Conservation (phyloP, 2,888 invertebrate species). For the Abrostola triplasia region DNA sequence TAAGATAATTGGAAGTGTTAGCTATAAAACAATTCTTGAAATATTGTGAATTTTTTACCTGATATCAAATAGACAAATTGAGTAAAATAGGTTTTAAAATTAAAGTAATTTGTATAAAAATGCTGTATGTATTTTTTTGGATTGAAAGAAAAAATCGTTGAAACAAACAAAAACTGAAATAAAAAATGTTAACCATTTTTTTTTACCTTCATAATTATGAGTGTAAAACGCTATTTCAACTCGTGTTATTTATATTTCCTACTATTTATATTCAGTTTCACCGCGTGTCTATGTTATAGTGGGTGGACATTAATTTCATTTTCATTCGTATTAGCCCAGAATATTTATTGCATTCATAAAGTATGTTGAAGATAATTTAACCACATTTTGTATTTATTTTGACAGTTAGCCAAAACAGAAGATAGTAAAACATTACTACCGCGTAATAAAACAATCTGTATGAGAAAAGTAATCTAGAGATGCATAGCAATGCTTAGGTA, state of each 20-base stretch:
- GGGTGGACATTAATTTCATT: not conserved
- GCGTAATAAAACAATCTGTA: constrained; percentile 12
- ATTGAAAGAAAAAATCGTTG: no score
- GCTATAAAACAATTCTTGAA: no score
- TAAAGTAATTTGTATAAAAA: no score
- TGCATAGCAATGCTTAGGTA: not conserved
- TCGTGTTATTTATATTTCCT: not conserved
- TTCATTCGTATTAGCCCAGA: constrained; percentile 5
- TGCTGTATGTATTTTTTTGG: no score
- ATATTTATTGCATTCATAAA: constrained; percentile 3
- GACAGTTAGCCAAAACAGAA: constrained; percentile 20
- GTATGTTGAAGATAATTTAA: constrained; percentile 2
- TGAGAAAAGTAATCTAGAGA: constrained; percentile 19
- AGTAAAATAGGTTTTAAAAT: no score
- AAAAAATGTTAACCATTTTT: not conserved
- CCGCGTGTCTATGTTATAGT: not conserved
- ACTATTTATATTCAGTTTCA: not conserved
- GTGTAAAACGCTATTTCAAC: not conserved
- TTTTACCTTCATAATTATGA: not conserved
- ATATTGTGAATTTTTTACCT: no score
- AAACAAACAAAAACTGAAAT: not conserved
- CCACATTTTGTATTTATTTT: constrained; percentile 19
- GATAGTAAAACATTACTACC: constrained; percentile 23
- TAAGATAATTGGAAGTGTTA: not conserved
- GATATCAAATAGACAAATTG: no score